Percentiles rank a stretch among this genome's conserved stretches.
phyloP scores from a whole-genome alignment of 2,113 vertebrate genomes.

The Heterochromis multidens region DNA sequence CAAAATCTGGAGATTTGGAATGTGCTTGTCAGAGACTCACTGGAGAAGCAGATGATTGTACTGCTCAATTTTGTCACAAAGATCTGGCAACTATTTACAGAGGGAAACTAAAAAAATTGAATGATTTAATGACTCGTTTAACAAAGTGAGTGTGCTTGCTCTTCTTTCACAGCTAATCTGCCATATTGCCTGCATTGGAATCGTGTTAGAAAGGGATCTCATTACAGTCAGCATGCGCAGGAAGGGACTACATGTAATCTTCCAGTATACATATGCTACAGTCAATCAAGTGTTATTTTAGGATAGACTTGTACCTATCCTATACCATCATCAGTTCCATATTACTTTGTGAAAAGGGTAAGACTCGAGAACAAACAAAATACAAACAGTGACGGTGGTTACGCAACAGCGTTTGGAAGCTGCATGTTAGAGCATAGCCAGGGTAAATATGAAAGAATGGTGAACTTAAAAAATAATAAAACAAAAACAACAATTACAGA shows the following conservation, averaged over 20 bases:
- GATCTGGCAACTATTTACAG: not conserved
- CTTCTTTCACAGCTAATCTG: not conserved
- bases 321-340: not conserved
- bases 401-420: not conserved
- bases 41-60: not conserved
- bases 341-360: not conserved
- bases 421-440: not conserved
- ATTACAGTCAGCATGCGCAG: not conserved
- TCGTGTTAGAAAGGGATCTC: not conserved
- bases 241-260: not conserved
- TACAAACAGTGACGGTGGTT: not conserved
- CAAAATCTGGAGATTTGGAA: not conserved
- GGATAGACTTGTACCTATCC: not conserved
- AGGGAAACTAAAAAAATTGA: not conserved
- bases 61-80: not conserved
- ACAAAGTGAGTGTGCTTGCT: not conserved
- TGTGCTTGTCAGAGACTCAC: not conserved
- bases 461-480: not conserved
- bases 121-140: not conserved
- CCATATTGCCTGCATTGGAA: not conserved
- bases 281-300: not conserved
- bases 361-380: not conserved
- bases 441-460: not conserved
- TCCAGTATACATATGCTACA: not conserved
- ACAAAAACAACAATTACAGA: not conserved